These are phyloP conservation scores for Pao palembangensis DNA, from an alignment of 2,113 vertebrate genomes.

Conservation along the genomic window DNA sequence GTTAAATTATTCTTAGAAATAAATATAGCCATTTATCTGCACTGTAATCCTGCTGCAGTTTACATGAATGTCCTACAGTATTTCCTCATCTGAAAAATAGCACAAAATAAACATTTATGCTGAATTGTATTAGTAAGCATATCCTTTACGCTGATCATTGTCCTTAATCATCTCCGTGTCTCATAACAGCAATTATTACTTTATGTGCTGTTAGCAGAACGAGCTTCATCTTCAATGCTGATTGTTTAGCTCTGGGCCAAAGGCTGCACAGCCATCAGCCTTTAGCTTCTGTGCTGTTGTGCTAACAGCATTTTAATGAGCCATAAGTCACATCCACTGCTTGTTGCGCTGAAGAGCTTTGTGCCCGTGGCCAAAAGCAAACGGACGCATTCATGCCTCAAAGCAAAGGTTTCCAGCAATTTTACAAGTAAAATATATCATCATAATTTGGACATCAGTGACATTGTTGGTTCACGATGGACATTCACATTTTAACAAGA, in stretches of 20 bases:
- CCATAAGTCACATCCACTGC: constrained; percentile 27
- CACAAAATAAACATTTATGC: too few species aligned
- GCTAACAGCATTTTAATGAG: constrained; percentile 54
- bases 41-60: too few species aligned
- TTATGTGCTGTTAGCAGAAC: constrained; percentile 4
- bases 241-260: constrained; percentile 2
- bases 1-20: too few species aligned
- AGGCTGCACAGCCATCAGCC: constrained; percentile 9
- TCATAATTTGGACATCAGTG: constrained; percentile 1
- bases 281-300: constrained; percentile 22
- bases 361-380: constrained; percentile 10
- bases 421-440: constrained; percentile 1
- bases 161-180: not conserved
- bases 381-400: constrained; percentile 14
- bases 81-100: too few species aligned
- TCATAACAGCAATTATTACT: not conserved
- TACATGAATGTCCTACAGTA: too few species aligned
- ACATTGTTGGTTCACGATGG: not conserved
- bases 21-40: too few species aligned
- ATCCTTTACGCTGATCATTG: not conserved
- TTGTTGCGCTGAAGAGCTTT: constrained; percentile 12
- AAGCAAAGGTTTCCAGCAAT: not conserved
- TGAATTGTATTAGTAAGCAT: too few species aligned
- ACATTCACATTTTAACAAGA: not conserved
- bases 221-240: constrained; percentile 14